Percentiles rank a stretch among this genome's conserved stretches.
Evolutionary conservation across 2,113 vertebrate genomes (phyloP).

Genomic region (Neotragus pygmaeus): DNA sequence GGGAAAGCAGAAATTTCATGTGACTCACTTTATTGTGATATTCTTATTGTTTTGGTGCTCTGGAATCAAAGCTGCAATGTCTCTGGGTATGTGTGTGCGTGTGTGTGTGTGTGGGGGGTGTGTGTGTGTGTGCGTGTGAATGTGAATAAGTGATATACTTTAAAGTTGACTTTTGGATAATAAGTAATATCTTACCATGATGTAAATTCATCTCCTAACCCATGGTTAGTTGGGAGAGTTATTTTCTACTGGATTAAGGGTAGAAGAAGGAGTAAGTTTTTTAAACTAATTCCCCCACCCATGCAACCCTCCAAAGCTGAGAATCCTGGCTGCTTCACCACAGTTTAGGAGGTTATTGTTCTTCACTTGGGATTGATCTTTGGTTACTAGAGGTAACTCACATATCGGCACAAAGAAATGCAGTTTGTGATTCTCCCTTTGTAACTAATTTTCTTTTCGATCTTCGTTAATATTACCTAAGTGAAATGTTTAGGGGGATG

Average conservation of each 20-base stretch:
- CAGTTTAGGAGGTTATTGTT: background rate
- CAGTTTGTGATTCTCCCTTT: background rate
- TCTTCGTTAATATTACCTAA: background rate
- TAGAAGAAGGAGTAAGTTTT: background rate
- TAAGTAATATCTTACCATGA: background rate
- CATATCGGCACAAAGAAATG: background rate
- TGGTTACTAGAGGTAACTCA: background rate
- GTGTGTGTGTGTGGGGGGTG: background rate
- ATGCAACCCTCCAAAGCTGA: background rate
- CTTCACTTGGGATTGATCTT: background rate
- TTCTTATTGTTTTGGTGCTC: background rate
- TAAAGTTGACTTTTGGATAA: slow-evolving; percentile 5
- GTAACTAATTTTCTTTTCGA: background rate
- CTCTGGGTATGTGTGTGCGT: background rate
- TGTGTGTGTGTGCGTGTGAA: background rate
- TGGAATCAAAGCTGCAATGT: background rate
- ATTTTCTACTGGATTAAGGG: background rate
- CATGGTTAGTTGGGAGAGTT: background rate
- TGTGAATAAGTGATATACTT: slow-evolving; percentile 4
- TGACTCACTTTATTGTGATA: background rate
- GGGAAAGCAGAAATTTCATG: background rate
- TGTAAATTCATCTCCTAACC: background rate
- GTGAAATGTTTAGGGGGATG: background rate
- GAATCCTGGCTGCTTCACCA: background rate
- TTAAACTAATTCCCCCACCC: background rate